Evolutionary conservation across 1,140 invertebrate genomes (phyloP).

Genomic region (Drosophila nigromelanica): DNA sequence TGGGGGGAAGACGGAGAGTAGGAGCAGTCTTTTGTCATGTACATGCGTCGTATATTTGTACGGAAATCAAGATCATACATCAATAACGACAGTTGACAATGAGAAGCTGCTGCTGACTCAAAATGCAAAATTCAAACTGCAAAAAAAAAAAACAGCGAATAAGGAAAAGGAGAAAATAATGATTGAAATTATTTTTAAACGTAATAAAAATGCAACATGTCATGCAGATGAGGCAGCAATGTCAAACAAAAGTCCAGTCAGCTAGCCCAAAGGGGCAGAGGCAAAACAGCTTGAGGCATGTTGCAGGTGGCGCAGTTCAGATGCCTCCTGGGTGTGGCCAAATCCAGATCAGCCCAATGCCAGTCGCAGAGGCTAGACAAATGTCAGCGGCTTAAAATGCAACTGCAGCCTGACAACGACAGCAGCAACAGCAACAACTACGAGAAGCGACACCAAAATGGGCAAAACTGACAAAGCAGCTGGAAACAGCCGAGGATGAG

Average conservation of each 20-base stretch:
- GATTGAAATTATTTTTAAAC: slow-evolving; percentile 47
- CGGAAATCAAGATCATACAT: slow-evolving; percentile 78
- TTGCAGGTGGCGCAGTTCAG: slow-evolving; percentile 32
- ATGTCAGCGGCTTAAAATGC: slow-evolving; percentile 49
- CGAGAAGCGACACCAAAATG: slow-evolving; percentile 19
- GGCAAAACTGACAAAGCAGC: slow-evolving; percentile 23
- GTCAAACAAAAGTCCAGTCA: slow-evolving; percentile 13
- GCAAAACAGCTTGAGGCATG: background rate
- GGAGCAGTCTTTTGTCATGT: slow-evolving; percentile 46
- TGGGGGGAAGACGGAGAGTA: background rate
- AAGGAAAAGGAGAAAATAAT: slow-evolving; percentile 18
- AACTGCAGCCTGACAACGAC: slow-evolving; percentile 23
- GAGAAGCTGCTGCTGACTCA: slow-evolving; percentile 50
- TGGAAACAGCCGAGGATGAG: background rate
- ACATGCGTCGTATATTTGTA: slow-evolving; percentile 42
- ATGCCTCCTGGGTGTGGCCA: slow-evolving; percentile 39
- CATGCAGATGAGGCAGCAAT: slow-evolving; percentile 11
- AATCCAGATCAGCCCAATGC: slow-evolving; percentile 37
- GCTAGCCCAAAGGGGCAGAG: background rate
- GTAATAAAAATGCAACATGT: slow-evolving; percentile 49
- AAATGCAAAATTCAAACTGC: slow-evolving; percentile 46
- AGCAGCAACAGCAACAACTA: slow-evolving; percentile 6
- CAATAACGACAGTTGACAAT: slow-evolving; percentile 78
- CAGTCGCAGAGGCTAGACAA: slow-evolving; percentile 36
- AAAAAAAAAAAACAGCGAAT: slow-evolving; percentile 6